Evolutionary conservation across 2,888 invertebrate species (phyloP), one percentile per base, ranked within the genome.

Genomic region (Drosophila kanekoi): DNA sequence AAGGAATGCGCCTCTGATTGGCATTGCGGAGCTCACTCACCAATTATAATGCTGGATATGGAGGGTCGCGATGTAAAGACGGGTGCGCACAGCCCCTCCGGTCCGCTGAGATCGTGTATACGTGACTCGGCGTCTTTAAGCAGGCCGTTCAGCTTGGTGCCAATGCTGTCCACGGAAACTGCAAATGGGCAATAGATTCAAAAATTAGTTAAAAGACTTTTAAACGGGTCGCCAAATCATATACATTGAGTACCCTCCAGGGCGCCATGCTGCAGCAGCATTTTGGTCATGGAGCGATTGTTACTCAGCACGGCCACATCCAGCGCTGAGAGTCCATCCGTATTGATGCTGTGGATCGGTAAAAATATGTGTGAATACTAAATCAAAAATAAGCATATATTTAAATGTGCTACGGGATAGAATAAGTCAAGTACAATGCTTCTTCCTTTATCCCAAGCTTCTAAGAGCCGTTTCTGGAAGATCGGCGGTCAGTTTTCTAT

Each of bases 231-330:
- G 28, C 8, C 28, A 28, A 28, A 28, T 28, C 8, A 28, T 8
- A 8, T 88, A 97, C 97, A 96, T 91, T 96, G 96, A 66, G 95
- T 95, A 82, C 96, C 96, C 93, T 97, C 97, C 87, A 95, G 95
- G 74, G 96, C 97, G 70, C 97, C 97, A 90, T 96, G 96, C 78
- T 96, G 95, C 90, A 98, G 95, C 72, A 99, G 94, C 95, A 98
- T 96, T 93, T 96, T 97, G 60, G 97, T 97, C 92, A 99, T 95
- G 54, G 96, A 95, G 81, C 96, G 94, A 92, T 98, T 97, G 92
- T 96, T 96, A 90, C 97, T 96, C 90, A 99, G 94, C 54, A 98
- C 97, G 0, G 99, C 98, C 72, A 99, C 96, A 92, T 99, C 99
- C 92, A 99, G 93, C 0, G 98, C 96, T 10, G 98, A 97, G 75